Conservation (phyloP, 2,113 vertebrate genomes). For the Elephantulus edwardii region DNA sequence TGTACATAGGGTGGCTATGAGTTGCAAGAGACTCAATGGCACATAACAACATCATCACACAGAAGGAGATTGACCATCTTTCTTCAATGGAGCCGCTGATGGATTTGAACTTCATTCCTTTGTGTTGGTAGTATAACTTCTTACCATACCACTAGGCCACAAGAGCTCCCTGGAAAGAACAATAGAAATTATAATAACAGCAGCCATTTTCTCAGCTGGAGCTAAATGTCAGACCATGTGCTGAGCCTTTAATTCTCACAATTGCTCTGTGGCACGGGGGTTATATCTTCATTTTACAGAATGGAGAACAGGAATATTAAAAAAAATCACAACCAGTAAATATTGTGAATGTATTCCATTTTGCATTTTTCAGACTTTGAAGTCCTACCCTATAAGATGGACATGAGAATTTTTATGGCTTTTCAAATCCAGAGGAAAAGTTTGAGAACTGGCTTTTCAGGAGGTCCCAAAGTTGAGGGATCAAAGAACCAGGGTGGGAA, state of each 20-base stretch:
- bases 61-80: too few species aligned
- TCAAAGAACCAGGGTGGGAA: neutral
- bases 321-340: neutral
- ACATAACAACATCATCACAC: too few species aligned
- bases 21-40: too few species aligned
- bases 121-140: too few species aligned
- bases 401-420: neutral
- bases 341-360: neutral
- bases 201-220: neutral
- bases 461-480: neutral
- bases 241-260: neutral
- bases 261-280: too few species aligned
- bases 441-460: neutral
- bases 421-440: neutral
- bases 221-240: neutral
- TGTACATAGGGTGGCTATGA: too few species aligned
- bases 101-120: too few species aligned
- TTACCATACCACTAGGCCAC: too few species aligned
- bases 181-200: too few species aligned
- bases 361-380: neutral
- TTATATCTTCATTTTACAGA: neutral
- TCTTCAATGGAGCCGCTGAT: too few species aligned
- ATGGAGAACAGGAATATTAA: neutral
- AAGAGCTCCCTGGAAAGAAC: neutral
- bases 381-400: neutral